Conservation (phyloP, 2,797 vertebrate genomes). For the Platyrinchus mystaceus region DNA sequence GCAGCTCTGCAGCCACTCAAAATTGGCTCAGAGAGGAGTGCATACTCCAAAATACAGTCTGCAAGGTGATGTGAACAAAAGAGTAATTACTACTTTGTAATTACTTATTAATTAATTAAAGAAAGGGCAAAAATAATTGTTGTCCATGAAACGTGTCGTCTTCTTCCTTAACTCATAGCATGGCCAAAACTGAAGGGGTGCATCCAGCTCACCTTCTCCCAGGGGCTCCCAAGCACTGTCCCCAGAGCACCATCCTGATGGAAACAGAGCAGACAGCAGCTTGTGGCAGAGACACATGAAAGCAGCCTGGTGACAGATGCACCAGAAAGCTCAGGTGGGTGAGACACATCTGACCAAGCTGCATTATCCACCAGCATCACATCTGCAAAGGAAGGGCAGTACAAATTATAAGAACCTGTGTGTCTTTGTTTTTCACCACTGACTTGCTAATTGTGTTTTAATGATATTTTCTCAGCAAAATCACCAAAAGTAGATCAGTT, state of each 20-base stretch:
- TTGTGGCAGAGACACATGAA: not conserved
- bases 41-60: not conserved
- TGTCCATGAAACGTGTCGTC: not conserved
- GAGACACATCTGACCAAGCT: not conserved
- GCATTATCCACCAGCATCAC: not conserved
- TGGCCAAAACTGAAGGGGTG: not conserved
- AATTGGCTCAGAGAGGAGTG: not conserved
- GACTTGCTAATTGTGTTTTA: constrained; percentile 38
- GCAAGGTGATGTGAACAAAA: not conserved
- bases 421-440: not conserved
- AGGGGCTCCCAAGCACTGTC: not conserved
- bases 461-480: constrained; percentile 9
- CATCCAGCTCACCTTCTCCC: not conserved
- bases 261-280: not conserved
- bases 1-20: not conserved
- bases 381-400: not conserved
- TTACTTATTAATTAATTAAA: too few species aligned
- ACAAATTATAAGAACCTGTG: not conserved
- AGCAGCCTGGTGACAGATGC: not conserved
- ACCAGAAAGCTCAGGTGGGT: not conserved
- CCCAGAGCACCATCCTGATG: not conserved
- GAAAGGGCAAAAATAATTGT: not conserved
- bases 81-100: not conserved
- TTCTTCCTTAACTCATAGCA: not conserved
- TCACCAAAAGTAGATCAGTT: not conserved